These are phyloP conservation scores for Alsophila aescularia DNA, from an alignment of 2,888 invertebrate genomes.

Conservation along the genomic window DNA sequence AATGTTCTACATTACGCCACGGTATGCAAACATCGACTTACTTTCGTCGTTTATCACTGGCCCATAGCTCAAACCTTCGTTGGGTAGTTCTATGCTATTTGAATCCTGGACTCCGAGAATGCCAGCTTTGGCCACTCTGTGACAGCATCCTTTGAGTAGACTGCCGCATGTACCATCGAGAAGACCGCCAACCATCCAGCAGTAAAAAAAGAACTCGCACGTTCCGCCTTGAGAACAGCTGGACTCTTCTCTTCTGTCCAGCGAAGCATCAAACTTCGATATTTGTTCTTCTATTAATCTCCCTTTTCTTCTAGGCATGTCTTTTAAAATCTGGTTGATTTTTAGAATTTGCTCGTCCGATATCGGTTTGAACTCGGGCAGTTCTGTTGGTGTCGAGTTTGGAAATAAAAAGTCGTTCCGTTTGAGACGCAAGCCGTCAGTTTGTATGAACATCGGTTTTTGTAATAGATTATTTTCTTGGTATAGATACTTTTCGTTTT, in stretches of 20 bases:
- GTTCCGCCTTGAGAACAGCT: slow-evolving; percentile 89
- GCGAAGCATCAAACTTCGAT: slow-evolving; percentile 21
- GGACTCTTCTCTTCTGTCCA: slow-evolving; percentile 72
- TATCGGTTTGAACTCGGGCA: slow-evolving; percentile 76
- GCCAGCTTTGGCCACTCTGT: slow-evolving; percentile 88
- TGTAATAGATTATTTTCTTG: slow-evolving; percentile 40
- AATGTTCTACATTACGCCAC: slow-evolving; percentile 49
- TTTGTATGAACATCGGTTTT: slow-evolving; percentile 79
- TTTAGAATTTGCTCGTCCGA: slow-evolving; percentile 73
- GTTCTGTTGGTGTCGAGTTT: slow-evolving; percentile 55
- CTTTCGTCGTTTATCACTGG: slow-evolving; percentile 91
- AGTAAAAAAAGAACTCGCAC: slow-evolving; percentile 96
- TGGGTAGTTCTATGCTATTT: slow-evolving; percentile 85
- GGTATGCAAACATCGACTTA: slow-evolving; percentile 80
- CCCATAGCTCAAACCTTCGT: slow-evolving; percentile 88
- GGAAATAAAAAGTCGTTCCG: slow-evolving; percentile 60
- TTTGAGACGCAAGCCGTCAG: slow-evolving; percentile 52
- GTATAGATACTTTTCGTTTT: slow-evolving; percentile 23
- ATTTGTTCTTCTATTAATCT: slow-evolving; percentile 47
- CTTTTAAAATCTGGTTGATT: slow-evolving; percentile 68
- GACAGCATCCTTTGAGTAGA: slow-evolving; percentile 94
- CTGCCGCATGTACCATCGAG: slow-evolving; percentile 93
- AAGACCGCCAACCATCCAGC: slow-evolving; percentile 95
- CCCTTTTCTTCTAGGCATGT: slow-evolving; percentile 60
- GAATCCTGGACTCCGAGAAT: slow-evolving; percentile 86